Percentiles rank a stretch among this genome's conserved stretches.
Evolutionary conservation across 2,113 vertebrate species (phyloP).

Genomic region (Nycticebus coucang): DNA sequence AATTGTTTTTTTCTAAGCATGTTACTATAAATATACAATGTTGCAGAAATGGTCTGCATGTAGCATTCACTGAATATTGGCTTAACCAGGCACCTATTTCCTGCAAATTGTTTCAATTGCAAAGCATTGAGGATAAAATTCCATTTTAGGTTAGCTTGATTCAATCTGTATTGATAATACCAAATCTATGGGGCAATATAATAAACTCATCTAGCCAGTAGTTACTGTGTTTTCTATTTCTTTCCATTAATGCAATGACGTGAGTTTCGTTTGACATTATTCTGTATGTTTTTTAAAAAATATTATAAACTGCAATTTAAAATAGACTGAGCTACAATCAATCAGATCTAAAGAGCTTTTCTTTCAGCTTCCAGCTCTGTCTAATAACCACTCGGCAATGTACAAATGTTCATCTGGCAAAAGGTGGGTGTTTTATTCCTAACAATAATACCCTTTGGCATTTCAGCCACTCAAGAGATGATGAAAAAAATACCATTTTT

Average conservation of each 20-base stretch:
- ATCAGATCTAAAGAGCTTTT: slow-evolving; percentile 39
- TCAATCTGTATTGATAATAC: slow-evolving; percentile 62
- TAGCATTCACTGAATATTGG: slow-evolving; percentile 48
- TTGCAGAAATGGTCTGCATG: slow-evolving; percentile 20
- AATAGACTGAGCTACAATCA: slow-evolving; percentile 56
- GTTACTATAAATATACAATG: neutral
- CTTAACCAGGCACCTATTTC: slow-evolving; percentile 62
- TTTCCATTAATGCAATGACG: slow-evolving; percentile 55
- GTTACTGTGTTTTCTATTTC: slow-evolving; percentile 54
- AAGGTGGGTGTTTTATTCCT: neutral
- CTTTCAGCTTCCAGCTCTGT: neutral
- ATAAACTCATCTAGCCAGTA: slow-evolving; percentile 28
- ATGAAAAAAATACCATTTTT: slow-evolving; percentile 46
- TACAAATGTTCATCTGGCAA: neutral
- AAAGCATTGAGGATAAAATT: slow-evolving; percentile 68
- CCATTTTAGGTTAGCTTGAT: slow-evolving; percentile 36
- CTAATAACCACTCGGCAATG: neutral
- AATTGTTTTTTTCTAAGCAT: neutral
- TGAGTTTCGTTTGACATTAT: slow-evolving; percentile 39
- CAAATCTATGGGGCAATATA: slow-evolving; percentile 33
- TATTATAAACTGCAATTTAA: slow-evolving; percentile 57
- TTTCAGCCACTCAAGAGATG: slow-evolving; percentile 39
- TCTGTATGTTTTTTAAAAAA: slow-evolving; percentile 43
- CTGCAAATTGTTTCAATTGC: slow-evolving; percentile 64
- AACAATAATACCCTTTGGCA: slow-evolving; percentile 22